Conservation (phyloP, 2,797 vertebrate genomes). For the Emydoidea blandingii region DNA sequence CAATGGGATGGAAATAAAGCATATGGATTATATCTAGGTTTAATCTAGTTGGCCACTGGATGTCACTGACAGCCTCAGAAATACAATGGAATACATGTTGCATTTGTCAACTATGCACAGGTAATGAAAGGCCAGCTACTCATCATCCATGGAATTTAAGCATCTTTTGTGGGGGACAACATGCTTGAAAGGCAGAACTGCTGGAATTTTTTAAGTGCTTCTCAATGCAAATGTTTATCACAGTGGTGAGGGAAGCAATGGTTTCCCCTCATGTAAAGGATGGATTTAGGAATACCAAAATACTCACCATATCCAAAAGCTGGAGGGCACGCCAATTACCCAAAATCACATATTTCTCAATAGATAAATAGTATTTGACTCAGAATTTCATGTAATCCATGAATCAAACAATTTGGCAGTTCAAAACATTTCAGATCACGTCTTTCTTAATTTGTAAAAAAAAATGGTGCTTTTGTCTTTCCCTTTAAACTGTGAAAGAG, state of each 20-base stretch:
- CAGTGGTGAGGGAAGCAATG: not conserved
- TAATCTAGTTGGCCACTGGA: conserved; percentile 76
- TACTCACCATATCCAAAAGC: not conserved
- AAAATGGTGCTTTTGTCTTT: not conserved
- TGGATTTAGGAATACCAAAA: not conserved
- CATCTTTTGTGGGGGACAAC: not conserved
- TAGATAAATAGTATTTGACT: not conserved
- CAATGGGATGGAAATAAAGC: conserved; percentile 39
- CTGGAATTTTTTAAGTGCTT: not conserved
- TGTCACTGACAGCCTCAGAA: conserved; percentile 79
- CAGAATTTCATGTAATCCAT: not conserved
- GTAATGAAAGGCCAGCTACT: conserved; percentile 1
- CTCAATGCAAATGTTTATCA: not conserved
- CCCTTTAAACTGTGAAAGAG: not conserved
- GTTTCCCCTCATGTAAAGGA: not conserved
- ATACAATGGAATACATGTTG: conserved; percentile 50
- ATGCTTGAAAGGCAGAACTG: not conserved
- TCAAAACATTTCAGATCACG: not conserved
- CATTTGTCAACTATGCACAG: not conserved
- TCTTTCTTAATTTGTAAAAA: not conserved
- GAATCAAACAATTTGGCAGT: not conserved
- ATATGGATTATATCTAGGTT: conserved; percentile 34
- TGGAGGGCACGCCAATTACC: not conserved
- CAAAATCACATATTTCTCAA: not conserved
- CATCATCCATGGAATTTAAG: not conserved